Evolutionary conservation across 2,797 vertebrate species (phyloP), one percentile per base, ranked within the genome.

Genomic region (Brachymystax lenok): DNA sequence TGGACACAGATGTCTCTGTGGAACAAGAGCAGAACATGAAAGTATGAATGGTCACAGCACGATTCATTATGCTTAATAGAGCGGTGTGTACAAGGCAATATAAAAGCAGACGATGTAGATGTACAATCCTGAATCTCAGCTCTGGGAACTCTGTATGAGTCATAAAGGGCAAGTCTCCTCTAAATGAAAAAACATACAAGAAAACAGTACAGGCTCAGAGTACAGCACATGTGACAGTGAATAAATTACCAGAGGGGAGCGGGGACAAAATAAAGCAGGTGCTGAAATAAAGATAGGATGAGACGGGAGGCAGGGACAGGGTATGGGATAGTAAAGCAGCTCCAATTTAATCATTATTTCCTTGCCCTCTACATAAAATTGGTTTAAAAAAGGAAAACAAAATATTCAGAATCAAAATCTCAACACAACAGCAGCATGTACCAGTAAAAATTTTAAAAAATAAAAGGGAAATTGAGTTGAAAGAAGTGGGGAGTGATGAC

Each of bases 331-430:
- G 76, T 66, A 64, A 76, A 77, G 79, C 80, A 85, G 83, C 68
- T 75, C 75, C 63, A 73, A 68, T 76, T 75, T 71, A 87, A 83
- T 83, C 74, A 63, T 86, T 91, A 74, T 73, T 61, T 80, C 59
- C 81, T 89, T 89, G 88, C 91, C 92, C 87, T 87, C 89, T 90
- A 95, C 94, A 94, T 93, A 94, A 74, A 77, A 61, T 24, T 68
- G 81, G 92, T 90, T 94, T 94, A 93, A 94, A 94, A 94, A 94
- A 95, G 81, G 93, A 93, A 93, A 92, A 92, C 93, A 93, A 93
- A 92, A 92, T 93, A 59, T 30, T 66, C 12, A 12, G 13, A 66
- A 28, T 66, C 28, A 28, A 94, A 81, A 94, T 93, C 93, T 92
- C 91, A 93, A 95, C 93, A 95, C 94, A 74, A 77, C 74, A 82